Base-by-base conservation (phyloP, 2,888 invertebrate genomes). In the Oconnorella tubifera region DNA sequence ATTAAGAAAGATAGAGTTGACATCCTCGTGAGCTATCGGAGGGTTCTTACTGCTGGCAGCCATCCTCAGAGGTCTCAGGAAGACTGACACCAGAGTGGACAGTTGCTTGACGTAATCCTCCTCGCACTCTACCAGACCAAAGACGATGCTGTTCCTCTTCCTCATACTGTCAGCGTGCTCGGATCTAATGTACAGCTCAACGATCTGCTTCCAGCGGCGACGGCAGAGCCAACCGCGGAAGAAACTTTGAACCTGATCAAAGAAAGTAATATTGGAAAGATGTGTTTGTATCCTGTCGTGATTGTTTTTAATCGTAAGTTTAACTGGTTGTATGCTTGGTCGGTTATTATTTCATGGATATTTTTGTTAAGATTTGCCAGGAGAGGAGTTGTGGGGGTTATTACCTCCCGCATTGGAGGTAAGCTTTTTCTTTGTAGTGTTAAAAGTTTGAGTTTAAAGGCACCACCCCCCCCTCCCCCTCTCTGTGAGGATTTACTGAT, bases 151-250 rank as follows among this genome's bases (percentile, higher is more conserved):
- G 85, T 94, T 94, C 65, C 94, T 83, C 79, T 92, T 93, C 63
- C 93, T 85, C 92, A 94, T 92, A 78, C 90, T 92, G 80, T 93
- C 92, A 0, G 93, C 93, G 78, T 94, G 93, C 0, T 93, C 93
- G 67, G 92, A 92, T 79, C 91, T 91, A 51, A 94, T 94, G 62
- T 66, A 63, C 62, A 56, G 59, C 33, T 93, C 92, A 25, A 94
- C 93, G 64, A 94, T 94, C 81, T 92, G 92, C 81, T 94, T 94
- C 94, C 94, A 94, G 51, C 93, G 85, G 6, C 93, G 85, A 14
- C 94, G 86, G 80, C 93, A 94, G 63, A 94, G 82, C 94, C 94
- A 94, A 14, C 94, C 94, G 3, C 93, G 87, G 83, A 94, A 93
- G 83, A 94, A 93, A 78, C 92, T 92, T 85, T 94, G 89, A 23